Evolutionary conservation across 2,888 invertebrate species (phyloP), one percentile per base, ranked within the genome.

Genomic region (Endotricha flammealis): DNA sequence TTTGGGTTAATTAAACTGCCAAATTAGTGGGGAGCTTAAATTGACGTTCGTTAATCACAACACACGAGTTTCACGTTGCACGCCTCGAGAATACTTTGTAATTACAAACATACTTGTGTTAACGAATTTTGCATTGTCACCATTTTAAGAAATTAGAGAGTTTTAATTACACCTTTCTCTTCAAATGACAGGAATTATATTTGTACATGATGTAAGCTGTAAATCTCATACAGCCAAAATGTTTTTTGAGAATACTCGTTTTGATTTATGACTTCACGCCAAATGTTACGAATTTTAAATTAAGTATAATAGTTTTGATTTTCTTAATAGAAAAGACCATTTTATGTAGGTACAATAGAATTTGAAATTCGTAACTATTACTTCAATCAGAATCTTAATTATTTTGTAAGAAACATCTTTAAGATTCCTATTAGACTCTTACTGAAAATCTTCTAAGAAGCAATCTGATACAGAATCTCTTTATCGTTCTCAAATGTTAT

Each of bases 151-250:
- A 73, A 74, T 71, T 62, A 64, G 68, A 76, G 69, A 76, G 68
- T 73, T 76, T 75, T 79, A 82, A 80, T 81, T 77, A 75, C 62
- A 60, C 64, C 79, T 81, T 79, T 79, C 79, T 71, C 71, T 62
- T 28, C 20, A 20, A 17, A 30, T 30, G 17, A 29, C 23, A 25
- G 36, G 23, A 36, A 22, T 33, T 23, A 16, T 25, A 29, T 16
- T 9, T 32, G 4, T 20, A 31, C 24, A 22, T 36, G n/a, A n/a
- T n/a, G n/a, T n/a, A n/a, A n/a, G n/a, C n/a, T n/a, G n/a, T n/a
- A n/a, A n/a, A n/a, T n/a, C n/a, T n/a, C n/a, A n/a, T n/a, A n/a
- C n/a, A n/a, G n/a, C n/a, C n/a, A n/a, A n/a, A n/a, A n/a, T n/a
- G n/a, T n/a, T n/a, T n/a, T n/a, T n/a, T n/a, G n/a, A n/a, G n/a